phyloP scores from a whole-genome alignment of 2,888 invertebrate species.

The Holacanthella duospinosa region DNA sequence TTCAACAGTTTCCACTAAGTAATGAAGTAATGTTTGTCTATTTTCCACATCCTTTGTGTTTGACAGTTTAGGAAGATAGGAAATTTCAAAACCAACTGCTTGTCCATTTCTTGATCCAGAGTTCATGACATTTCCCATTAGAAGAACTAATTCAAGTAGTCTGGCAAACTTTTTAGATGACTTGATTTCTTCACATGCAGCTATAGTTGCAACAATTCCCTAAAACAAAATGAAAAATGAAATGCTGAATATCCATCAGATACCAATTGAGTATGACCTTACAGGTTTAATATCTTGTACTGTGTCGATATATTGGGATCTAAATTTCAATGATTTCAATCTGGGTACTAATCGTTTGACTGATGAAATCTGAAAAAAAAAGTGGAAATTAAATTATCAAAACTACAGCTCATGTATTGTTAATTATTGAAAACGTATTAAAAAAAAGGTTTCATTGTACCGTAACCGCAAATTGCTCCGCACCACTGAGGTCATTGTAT shows the following conservation, averaged over 20 bases:
- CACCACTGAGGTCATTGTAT: conserved; percentile 73
- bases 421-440: too few relatives aligned
- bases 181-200: conserved; percentile 88
- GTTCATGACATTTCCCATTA: conserved; percentile 95
- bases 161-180: conserved; percentile 79
- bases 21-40: conserved; percentile 83
- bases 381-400: background rate
- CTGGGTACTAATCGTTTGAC: conserved; percentile 77
- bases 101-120: conserved; percentile 86
- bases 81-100: conserved; percentile 93
- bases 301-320: conserved; percentile 74
- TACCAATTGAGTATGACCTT: conserved; percentile 40
- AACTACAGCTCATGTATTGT: background rate
- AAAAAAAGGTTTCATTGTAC: conserved; percentile 40
- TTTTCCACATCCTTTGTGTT: conserved; percentile 89
- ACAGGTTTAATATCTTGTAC: conserved; percentile 79
- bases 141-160: conserved; percentile 74
- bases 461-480: conserved; percentile 88
- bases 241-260: background rate
- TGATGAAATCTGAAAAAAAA: conserved; percentile 56
- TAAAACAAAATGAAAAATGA: conserved; percentile 40
- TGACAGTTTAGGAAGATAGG: conserved; percentile 81
- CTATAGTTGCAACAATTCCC: conserved; percentile 88
- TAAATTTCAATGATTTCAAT: conserved; percentile 78
- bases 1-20: conserved; percentile 77